phyloP scores from a whole-genome alignment of 2,888 invertebrate species.

The Pandemis heparana region DNA sequence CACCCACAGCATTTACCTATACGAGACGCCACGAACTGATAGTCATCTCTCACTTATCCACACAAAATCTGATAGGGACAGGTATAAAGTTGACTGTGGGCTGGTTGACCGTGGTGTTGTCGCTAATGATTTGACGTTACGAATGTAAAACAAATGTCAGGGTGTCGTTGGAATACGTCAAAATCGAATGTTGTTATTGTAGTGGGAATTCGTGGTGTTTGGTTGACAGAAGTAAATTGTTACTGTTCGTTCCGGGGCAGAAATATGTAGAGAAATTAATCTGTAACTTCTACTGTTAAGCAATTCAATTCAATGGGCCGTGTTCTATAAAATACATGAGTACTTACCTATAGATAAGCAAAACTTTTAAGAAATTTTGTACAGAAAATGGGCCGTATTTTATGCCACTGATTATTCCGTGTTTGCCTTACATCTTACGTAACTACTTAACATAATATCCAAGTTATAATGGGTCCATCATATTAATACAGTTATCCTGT shows the following conservation, averaged over 20 bases:
- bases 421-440: neutral
- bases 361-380: too few relatives aligned
- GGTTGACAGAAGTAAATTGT: neutral
- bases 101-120: neutral
- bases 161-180: constrained; percentile 31
- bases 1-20: constrained; percentile 58
- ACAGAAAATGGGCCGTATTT: too few relatives aligned
- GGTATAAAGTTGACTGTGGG: constrained; percentile 6
- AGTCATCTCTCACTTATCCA: constrained; percentile 12
- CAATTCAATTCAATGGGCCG: too few relatives aligned
- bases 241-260: constrained; percentile 4
- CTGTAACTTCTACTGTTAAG: too few relatives aligned
- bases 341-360: too few relatives aligned
- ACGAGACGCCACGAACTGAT: constrained; percentile 15
- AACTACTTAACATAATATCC: neutral
- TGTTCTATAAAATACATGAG: too few relatives aligned
- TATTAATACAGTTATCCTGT: neutral
- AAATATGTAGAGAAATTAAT: neutral
- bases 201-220: neutral
- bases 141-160: constrained; percentile 34
- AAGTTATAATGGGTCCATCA: neutral
- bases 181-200: constrained; percentile 20
- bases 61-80: constrained; percentile 12
- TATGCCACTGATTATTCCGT: too few relatives aligned
- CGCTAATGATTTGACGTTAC: constrained; percentile 34